phyloP scores from a whole-genome alignment of 2,797 vertebrate species.

The Octomys mimax region DNA sequence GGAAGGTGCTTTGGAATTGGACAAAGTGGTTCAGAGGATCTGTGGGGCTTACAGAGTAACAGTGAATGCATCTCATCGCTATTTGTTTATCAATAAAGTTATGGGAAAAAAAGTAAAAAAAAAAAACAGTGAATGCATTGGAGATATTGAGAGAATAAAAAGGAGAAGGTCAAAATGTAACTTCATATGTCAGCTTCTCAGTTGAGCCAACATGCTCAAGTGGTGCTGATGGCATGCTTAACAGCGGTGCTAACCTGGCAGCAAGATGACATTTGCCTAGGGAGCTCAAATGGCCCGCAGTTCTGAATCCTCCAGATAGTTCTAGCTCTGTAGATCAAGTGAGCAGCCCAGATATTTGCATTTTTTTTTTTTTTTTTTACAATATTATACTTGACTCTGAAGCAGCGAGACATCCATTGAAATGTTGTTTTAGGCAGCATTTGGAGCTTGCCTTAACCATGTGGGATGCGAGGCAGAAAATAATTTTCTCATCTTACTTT shows the following conservation, averaged over 20 bases:
- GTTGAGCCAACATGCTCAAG: neutral
- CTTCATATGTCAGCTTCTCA: neutral
- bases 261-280: neutral
- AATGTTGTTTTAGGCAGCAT: neutral
- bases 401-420: neutral
- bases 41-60: neutral
- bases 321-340: neutral
- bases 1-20: neutral
- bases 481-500: neutral
- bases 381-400: neutral
- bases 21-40: neutral
- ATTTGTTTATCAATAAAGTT: no score
- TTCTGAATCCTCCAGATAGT: neutral
- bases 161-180: neutral
- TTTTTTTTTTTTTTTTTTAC: neutral
- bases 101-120: no score
- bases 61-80: no score
- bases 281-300: neutral
- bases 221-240: neutral
- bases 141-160: neutral
- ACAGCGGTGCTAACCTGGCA: rapidly evolving
- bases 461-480: neutral
- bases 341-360: neutral
- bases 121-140: no score
- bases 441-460: neutral